Base-by-base conservation (phyloP, 2,888 invertebrate genomes). In the Limenitis camilla region DNA sequence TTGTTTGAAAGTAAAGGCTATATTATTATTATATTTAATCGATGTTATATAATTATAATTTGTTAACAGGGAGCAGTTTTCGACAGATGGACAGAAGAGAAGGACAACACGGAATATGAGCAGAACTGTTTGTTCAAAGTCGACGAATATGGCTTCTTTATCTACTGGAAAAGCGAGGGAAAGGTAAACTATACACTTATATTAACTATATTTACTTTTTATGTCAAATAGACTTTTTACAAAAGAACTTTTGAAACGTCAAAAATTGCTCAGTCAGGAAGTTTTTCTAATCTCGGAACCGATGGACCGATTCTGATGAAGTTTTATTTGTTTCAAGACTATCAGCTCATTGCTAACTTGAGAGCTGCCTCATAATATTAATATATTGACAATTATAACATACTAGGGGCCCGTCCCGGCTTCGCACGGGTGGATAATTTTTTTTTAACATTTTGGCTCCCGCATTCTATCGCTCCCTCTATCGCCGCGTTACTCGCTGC, bases 61-160 rank as follows among this genome's bases (percentile, higher is more conserved):
- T 30, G 8, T 30, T 9, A 9, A 0, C 78, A 88, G 74, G 99
- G 99, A 51, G 94, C 94, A 65, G 90, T 92, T 49, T 97, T 99
- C 83, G 99, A 99, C 89, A 91, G 98, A 66, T 99, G 98, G 98
- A 96, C 97, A 53, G 99, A 99, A 84, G 98, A 98, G 75, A 96
- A 96, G 80, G 97, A 97, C 78, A 95, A 95, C 72, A 93, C 94
- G 41, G 97, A 96, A 65, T 89, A 93, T 52, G 97, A 98, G 77
- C 91, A 94, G 65, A 93, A 92, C 75, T 97, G 97, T 69, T 79
- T 92, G 61, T 97, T 98, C 84, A 96, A 95, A 85, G 98, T 98
- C 45, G 98, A 98, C 80, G 96, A 98, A 76, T 97, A 96, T 86
- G 98, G 97, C 40, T 98, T 98, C 90, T 99, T 98, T 84, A 94